phyloP scores from a whole-genome alignment of 2,797 vertebrate species.

The Tinamus major region DNA sequence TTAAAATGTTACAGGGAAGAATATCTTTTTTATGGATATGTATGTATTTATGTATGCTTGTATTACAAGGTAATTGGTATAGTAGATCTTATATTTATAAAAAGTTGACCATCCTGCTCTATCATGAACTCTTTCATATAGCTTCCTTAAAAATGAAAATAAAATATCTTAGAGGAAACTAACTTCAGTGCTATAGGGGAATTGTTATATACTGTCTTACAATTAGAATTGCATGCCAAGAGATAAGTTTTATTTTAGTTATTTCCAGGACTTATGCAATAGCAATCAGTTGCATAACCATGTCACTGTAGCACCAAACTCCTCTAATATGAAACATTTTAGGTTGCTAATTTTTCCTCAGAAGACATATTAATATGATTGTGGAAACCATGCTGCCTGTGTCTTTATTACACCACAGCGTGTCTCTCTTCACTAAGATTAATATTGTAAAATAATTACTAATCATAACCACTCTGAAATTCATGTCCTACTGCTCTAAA shows the following conservation, averaged over 20 bases:
- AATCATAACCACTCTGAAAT: neutral
- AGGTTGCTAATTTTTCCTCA: neutral
- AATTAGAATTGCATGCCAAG: neutral
- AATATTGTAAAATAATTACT: slow-evolving; percentile 30
- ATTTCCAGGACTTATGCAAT: neutral
- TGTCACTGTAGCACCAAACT: neutral
- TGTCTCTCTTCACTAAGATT: slow-evolving; percentile 5
- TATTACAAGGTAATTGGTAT: neutral
- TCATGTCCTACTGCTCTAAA: neutral
- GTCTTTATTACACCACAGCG: neutral
- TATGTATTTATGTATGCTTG: neutral
- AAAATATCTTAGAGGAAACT: neutral
- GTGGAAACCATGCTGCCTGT: neutral
- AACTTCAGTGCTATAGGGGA: neutral
- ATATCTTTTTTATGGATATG: neutral
- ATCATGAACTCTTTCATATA: neutral
- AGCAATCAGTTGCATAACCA: neutral
- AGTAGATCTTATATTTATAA: neutral
- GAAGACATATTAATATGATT: neutral
- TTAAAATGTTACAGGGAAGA: neutral
- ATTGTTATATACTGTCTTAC: neutral
- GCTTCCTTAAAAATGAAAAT: neutral
- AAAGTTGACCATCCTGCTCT: fast-evolving
- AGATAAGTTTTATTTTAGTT: neutral
- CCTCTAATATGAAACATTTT: neutral